Conservation (phyloP, 2,797 vertebrate genomes). For the Arremon aurantiirostris region DNA sequence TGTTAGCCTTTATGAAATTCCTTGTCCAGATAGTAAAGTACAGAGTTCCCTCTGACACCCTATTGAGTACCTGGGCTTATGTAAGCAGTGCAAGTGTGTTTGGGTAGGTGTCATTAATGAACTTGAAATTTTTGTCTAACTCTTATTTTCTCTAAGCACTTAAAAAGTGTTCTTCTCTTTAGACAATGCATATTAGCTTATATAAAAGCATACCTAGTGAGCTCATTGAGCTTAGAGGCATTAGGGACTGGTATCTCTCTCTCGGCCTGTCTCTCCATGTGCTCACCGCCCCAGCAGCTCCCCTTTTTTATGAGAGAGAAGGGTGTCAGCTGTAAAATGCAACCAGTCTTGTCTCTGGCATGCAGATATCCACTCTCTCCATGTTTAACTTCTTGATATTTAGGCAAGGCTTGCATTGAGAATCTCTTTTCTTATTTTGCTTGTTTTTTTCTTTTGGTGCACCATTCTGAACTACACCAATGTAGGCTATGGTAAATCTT, state of each 20-base stretch:
- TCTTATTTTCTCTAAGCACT: not conserved
- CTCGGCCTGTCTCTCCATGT: not conserved
- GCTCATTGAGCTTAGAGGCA: not conserved
- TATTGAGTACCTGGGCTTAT: accelerated
- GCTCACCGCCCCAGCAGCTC: not conserved
- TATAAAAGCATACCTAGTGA: not conserved
- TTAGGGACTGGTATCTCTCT: not conserved
- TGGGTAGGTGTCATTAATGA: not conserved
- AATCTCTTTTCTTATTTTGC: not conserved
- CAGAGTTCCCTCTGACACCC: not conserved
- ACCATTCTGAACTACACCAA: not conserved
- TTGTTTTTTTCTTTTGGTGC: not conserved
- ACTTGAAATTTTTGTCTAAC: not conserved
- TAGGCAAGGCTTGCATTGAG: not conserved
- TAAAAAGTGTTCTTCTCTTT: not conserved
- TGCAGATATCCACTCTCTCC: not conserved
- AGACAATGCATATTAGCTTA: not conserved
- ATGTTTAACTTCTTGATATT: not conserved
- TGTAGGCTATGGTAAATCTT: not conserved
- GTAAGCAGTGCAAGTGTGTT: not conserved
- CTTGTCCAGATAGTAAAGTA: not conserved
- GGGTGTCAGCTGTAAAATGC: not conserved
- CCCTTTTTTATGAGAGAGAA: not conserved
- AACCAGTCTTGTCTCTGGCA: not conserved
- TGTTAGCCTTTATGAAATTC: not conserved